Conservation (phyloP, 2,113 vertebrate species). For the Macaca fascicularis region T2T-MFA8v1.1 NC_088375.1:182054501-182055000, state of each 20-base stretch:
- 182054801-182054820: neutral
- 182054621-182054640: neutral
- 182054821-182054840: slow-evolving; percentile 28
- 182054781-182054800: neutral
- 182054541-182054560: neutral
- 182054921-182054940: slow-evolving; percentile 18
- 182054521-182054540: neutral
- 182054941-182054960: slow-evolving; percentile 47
- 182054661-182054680: neutral
- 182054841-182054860: slow-evolving; percentile 16
- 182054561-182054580: neutral
- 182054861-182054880: slow-evolving; percentile 34
- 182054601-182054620: neutral
- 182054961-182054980: neutral
- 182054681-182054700: neutral
- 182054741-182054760: neutral
- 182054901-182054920: slow-evolving; percentile 32
- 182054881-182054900: slow-evolving; percentile 42
- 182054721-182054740: slow-evolving; percentile 5
- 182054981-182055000: neutral
- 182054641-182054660: neutral
- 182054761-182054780: neutral
- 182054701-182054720: neutral
- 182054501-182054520: too few relatives aligned
- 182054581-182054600: neutral